Conservation (phyloP, 2,113 vertebrate genomes). For the Pseudorhombus dupliciocellatus region DNA sequence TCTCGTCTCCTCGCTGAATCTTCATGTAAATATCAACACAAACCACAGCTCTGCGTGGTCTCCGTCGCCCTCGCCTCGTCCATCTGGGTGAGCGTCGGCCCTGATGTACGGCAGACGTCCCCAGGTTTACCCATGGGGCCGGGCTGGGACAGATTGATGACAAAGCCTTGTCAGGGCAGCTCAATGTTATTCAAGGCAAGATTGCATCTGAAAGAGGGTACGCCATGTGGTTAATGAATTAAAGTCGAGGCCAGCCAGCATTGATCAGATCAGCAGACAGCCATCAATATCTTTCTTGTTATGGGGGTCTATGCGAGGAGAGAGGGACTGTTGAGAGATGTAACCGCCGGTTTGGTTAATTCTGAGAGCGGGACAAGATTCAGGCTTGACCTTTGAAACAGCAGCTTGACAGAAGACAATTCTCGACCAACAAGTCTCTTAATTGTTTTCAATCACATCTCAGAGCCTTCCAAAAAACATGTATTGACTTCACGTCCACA, state of each 20-base stretch:
- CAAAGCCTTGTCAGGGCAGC: constrained; percentile 61
- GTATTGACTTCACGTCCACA: background rate
- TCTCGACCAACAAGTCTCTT: background rate
- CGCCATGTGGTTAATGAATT: constrained; percentile 63
- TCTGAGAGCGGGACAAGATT: constrained; percentile 11
- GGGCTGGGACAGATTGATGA: constrained; percentile 68
- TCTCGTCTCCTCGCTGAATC: constrained; percentile 29
- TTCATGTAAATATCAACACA: constrained; percentile 54
- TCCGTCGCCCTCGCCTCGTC: constrained; percentile 1
- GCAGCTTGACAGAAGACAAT: background rate
- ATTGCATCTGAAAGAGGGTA: constrained; percentile 66
- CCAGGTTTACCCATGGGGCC: constrained; percentile 53
- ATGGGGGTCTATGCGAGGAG: constrained; percentile 30
- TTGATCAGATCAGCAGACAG: constrained; percentile 62
- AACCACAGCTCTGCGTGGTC: constrained; percentile 37
- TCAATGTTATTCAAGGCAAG: constrained; percentile 59
- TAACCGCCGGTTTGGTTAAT: constrained; percentile 14
- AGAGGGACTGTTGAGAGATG: constrained; percentile 32
- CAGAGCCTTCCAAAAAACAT: background rate
- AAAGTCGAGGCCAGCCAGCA: constrained; percentile 63
- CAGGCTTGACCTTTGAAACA: background rate
- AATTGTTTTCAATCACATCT: background rate
- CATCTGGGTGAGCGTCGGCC: constrained; percentile 29
- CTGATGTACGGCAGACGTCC: constrained; percentile 39
- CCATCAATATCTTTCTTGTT: constrained; percentile 50